Percentiles rank a stretch among this genome's conserved stretches.
Evolutionary conservation across 1,140 invertebrate genomes (phyloP).

Genomic region (Homarus americanus): DNA sequence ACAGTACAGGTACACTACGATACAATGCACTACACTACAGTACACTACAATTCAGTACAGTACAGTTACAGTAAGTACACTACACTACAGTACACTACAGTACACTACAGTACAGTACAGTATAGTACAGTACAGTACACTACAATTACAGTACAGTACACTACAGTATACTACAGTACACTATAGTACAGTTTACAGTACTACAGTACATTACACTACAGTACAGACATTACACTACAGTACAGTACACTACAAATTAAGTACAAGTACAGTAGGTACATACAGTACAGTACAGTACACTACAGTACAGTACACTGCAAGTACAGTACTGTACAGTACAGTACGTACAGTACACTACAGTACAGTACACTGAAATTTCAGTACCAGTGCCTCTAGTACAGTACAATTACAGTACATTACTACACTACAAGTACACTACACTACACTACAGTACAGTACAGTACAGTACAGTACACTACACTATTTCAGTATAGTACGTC

Average conservation of each 20-base stretch:
- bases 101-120: constrained; percentile 10
- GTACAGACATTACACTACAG: not conserved
- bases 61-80: not conserved
- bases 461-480: constrained; percentile 3
- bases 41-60: not conserved
- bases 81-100: constrained; percentile 3
- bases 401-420: constrained; percentile 75
- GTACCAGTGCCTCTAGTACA: too few species aligned
- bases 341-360: constrained; percentile 74
- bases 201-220: not conserved
- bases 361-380: constrained; percentile 71
- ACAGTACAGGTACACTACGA: not conserved
- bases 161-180: constrained; percentile 3
- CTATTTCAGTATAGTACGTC: not conserved
- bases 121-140: constrained; percentile 2
- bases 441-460: constrained; percentile 7
- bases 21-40: constrained; percentile 2
- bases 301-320: constrained; percentile 62
- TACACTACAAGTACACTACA: constrained; percentile 73
- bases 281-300: too few species aligned
- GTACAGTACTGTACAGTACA: constrained; percentile 73
- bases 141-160: constrained; percentile 14
- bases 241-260: not conserved
- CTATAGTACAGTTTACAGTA: not conserved
- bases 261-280: not conserved